Evolutionary conservation across 1,140 invertebrate genomes (phyloP).

Genomic region (Ceratosolen solmsi): DNA sequence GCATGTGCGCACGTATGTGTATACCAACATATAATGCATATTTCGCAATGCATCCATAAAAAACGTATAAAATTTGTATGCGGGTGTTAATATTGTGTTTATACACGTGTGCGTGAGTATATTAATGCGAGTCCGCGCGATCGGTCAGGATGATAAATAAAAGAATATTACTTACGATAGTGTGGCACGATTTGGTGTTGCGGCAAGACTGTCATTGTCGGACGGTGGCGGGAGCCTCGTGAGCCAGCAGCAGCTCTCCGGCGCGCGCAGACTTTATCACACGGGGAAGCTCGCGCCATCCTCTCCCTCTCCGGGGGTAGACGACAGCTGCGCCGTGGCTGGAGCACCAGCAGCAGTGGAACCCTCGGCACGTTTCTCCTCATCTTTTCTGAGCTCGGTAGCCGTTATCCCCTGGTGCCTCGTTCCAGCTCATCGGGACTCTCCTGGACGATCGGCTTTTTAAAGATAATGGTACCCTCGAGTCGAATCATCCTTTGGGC

Average conservation of each 20-base stretch:
- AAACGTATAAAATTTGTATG: not conserved
- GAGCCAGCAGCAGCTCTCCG: constrained; percentile 48
- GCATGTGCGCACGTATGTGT: not conserved
- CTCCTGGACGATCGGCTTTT: too few relatives aligned
- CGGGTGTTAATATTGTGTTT: too few relatives aligned
- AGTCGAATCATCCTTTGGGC: too few relatives aligned
- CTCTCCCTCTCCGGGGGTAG: not conserved
- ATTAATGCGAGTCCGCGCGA: too few relatives aligned
- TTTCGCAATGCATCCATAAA: too few relatives aligned
- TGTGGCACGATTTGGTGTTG: constrained; percentile 70
- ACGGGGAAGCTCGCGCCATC: too few relatives aligned
- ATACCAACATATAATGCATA: too few relatives aligned
- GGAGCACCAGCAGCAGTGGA: constrained; percentile 6
- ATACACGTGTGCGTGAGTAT: too few relatives aligned
- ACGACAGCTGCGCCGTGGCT: not conserved
- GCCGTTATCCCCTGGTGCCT: too few relatives aligned
- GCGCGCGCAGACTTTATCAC: constrained; percentile 60
- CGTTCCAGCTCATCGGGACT: too few relatives aligned
- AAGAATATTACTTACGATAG: constrained; percentile 70
- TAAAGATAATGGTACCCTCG: too few relatives aligned
- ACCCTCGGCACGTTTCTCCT: not conserved
- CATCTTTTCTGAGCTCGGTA: not conserved
- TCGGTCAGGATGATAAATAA: not conserved
- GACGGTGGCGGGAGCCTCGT: constrained; percentile 56
- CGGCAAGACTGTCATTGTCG: constrained; percentile 70